Evolutionary conservation across 92 coral and sea anemone genomes (phyloP), one percentile per base, ranked within the genome.

Genomic region (Bergia puertoricense): DNA sequence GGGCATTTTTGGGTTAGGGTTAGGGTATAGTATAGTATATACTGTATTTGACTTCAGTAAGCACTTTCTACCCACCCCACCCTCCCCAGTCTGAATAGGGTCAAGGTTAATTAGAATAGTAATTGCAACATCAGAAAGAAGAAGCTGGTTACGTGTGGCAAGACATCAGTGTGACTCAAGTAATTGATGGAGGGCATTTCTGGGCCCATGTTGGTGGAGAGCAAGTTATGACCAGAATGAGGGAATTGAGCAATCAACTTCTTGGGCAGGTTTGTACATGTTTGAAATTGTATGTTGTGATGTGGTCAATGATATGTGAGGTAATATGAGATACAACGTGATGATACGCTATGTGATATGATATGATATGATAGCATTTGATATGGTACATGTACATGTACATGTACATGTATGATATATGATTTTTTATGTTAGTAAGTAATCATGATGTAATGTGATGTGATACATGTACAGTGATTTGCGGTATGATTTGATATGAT

Each of bases 1-100:
- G 95, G 98, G 66, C 99, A 95, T 72, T 97, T 97, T 80, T 97
- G 99, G 99, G 99, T n/a, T n/a, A n/a, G n/a, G n/a, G n/a, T n/a
- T n/a, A n/a, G n/a, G n/a, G n/a, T n/a, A n/a, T n/a, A n/a, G n/a
- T n/a, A n/a, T n/a, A n/a, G n/a, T n/a, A n/a, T n/a, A n/a, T n/a
- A n/a, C n/a, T 0, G 59, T 16, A 54, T 2, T 11, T 11, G 59
- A 54, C 59, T 10, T 3, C 59, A 10, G 15, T 10, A 13, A 3
- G 59, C 59, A 74, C 20, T 74, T 54, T 54, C 16, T 54, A 8
- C 59, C 13, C 2, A 8, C 81, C 39, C 37, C 18, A 30, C 59
- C 59, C 8, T n/a, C 72, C 14, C 46, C 51, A 18, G 4, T 1
- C 16, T 40, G 3, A 6, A 56, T 6, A 2, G 65, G 37, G 7